Evolutionary conservation across 2,888 invertebrate species (phyloP), one percentile per base, ranked within the genome.

Genomic region (Agrochola circellaris): DNA sequence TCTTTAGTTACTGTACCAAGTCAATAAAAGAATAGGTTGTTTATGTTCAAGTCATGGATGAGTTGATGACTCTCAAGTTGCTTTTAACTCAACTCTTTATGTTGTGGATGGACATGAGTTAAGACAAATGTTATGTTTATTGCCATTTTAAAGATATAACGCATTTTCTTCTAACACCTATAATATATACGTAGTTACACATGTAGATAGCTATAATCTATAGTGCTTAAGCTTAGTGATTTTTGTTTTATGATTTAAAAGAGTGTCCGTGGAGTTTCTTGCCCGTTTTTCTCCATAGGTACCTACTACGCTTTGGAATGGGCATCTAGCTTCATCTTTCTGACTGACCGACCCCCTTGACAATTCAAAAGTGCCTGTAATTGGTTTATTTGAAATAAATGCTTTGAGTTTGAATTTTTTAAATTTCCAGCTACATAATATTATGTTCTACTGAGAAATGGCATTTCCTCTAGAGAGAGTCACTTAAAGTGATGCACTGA

Each of bases 11-110:
- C 8, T 38, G 20, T 34, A n/a, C 34, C 26, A 20, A 23, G 71
- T 70, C 65, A 56, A 66, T 60, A 84, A 30, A 77, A 62, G 4
- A 42, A 78, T 54, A 61, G 9, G 23, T 45, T 45, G 72, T 80
- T 38, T 48, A 69, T 61, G 48, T 51, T 51, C 20, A 51, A 51
- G 23, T 51, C 42, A 45, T 23, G 70, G 23, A 79, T 60, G 60
- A 66, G 54, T 34, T 26, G n/a, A 2, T 83, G 34, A 65, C n/a
- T 42, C 17, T 17, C 38, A n/a, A n/a, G 42, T 61, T 34, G n/a
- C 30, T 34, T 9, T 17, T 30, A 17, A 38, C 15, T 75, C 3
- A 5, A 64, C 64, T 62, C 26, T 45, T 34, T 48, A 7, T 48
- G 48, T 48, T 48, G 17, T 51, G 51, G n/a, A 15, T 51, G 51